Base-by-base conservation (phyloP, 1,140 invertebrate species). In the Sycophaga agraensis region DNA sequence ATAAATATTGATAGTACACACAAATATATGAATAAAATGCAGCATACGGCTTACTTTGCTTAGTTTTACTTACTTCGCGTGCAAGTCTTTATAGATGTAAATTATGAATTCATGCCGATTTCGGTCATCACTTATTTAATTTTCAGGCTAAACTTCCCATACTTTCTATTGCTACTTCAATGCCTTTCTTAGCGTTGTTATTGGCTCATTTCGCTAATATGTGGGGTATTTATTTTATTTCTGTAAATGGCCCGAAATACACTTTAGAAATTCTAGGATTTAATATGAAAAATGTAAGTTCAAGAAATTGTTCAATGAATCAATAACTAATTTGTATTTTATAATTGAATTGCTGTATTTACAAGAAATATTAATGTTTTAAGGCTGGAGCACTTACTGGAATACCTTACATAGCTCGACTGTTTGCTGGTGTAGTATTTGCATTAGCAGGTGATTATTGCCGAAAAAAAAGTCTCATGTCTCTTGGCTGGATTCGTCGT, bases 191-290 rank as follows among this genome's bases (percentile, higher is more conserved):
- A 74, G 85, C 85, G 0, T 76, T 91, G 60, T 64, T 85, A 5
- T 75, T 87, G 60, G 75, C 89, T n/a, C 89, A 91, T 65, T 89
- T 88, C 68, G 89, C 89, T 24, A 91, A 89, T 65, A 82, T 89
- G 69, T 91, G 89, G 89, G 89, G 89, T 5, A 79, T 96, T 65
- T 91, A 89, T 65, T 88, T 91, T 65, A 87, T 96, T 66, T 84
- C 96, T 62, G 95, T 91, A 0, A 89, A 90, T 49, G 88, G 95
- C 5, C 95, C 95, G 0, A 94, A 91, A 56, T 97, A 94, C 74
- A 87, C 96, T 66, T 87, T 91, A 34, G 86, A 89, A 72, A 89
- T 94, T 11, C 82, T 97, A 12, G 89, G 92, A 55, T 95, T 94
- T 66, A 84, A 95, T 67, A 83, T 96, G 55, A 85, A 89, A 69